A percentile compares a stretch with the other conserved stretches of the same genome.
phyloP scores from a whole-genome alignment of 2,797 vertebrate genomes.

The Setipinna tenuifilis region DNA sequence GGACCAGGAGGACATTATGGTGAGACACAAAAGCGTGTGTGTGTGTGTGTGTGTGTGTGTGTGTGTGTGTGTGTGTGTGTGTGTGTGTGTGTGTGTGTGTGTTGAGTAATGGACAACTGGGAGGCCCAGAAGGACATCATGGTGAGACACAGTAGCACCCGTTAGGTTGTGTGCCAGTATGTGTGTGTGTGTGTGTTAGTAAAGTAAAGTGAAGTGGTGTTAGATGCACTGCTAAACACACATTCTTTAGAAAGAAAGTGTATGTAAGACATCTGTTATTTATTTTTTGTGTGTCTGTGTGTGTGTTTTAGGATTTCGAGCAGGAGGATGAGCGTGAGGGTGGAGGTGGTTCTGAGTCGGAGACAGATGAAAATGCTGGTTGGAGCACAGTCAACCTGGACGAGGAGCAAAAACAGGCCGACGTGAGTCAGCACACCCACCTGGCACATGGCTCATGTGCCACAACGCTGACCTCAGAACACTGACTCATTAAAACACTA shows the following conservation, averaged over 20 bases:
- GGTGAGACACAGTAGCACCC: constrained; percentile 58
- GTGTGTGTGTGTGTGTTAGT: constrained; percentile 6
- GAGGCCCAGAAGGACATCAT: constrained; percentile 75
- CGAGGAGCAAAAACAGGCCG: constrained; percentile 84
- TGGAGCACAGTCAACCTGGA: constrained; percentile 94
- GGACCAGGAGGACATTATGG: constrained; percentile 92
- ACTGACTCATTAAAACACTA: not conserved
- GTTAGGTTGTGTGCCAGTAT: not conserved
- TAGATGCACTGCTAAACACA: too few relatives aligned
- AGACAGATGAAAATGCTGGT: constrained; percentile 87
- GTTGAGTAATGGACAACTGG: too few relatives aligned
- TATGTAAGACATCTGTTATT: not conserved
- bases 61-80: too few relatives aligned
- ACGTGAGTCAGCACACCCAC: constrained; percentile 67
- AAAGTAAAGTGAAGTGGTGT: too few relatives aligned
- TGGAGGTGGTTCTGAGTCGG: constrained; percentile 80
- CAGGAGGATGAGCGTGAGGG: constrained; percentile 82
- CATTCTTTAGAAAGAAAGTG: too few relatives aligned
- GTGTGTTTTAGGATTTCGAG: constrained; percentile 80
- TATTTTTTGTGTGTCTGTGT: not conserved
- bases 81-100: too few relatives aligned
- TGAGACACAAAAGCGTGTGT: constrained; percentile 39
- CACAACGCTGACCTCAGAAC: not conserved
- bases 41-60: too few relatives aligned
- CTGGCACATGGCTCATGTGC: not conserved